These are phyloP conservation scores for Goniozus legneri DNA, from an alignment of 1,140 invertebrate genomes.

Conservation along the genomic window DNA sequence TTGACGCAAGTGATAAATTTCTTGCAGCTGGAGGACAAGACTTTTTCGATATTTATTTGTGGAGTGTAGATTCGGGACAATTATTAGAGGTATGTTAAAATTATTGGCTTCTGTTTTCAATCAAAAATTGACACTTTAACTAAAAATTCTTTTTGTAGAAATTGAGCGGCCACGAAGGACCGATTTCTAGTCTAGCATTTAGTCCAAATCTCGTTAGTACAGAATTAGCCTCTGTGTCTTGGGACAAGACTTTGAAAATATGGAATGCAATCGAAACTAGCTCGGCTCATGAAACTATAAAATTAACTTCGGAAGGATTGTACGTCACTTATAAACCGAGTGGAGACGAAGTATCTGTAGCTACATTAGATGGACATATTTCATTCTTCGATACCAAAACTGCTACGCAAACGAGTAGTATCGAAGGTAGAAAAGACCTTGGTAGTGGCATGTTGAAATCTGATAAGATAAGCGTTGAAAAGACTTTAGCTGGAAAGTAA, in stretches of 20 bases:
- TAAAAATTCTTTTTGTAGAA: slow-evolving; percentile 55
- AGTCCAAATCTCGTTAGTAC: slow-evolving; percentile 69
- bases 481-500: slow-evolving; percentile 80
- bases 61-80: slow-evolving; percentile 89
- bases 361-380: slow-evolving; percentile 87
- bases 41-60: slow-evolving; percentile 92
- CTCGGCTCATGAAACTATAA: slow-evolving; percentile 78
- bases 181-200: slow-evolving; percentile 81
- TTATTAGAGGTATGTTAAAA: slow-evolving; percentile 71
- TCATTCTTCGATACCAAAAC: slow-evolving; percentile 76
- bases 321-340: slow-evolving; percentile 82
- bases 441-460: slow-evolving; percentile 76
- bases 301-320: slow-evolving; percentile 77
- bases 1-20: slow-evolving; percentile 87
- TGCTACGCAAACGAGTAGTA: slow-evolving; percentile 67
- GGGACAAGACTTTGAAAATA: slow-evolving; percentile 89
- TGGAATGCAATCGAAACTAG: slow-evolving; percentile 88
- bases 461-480: slow-evolving; percentile 86
- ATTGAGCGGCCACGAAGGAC: slow-evolving; percentile 88
- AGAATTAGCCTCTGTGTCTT: slow-evolving; percentile 81
- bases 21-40: slow-evolving; percentile 91
- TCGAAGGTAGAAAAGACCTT: slow-evolving; percentile 88
- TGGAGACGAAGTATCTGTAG: slow-evolving; percentile 87
- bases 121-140: slow-evolving; percentile 4
- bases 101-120: slow-evolving; percentile 1